Evolutionary conservation across 2,888 invertebrate species (phyloP).

Genomic region (Dasysyrphus albostriatus): DNA sequence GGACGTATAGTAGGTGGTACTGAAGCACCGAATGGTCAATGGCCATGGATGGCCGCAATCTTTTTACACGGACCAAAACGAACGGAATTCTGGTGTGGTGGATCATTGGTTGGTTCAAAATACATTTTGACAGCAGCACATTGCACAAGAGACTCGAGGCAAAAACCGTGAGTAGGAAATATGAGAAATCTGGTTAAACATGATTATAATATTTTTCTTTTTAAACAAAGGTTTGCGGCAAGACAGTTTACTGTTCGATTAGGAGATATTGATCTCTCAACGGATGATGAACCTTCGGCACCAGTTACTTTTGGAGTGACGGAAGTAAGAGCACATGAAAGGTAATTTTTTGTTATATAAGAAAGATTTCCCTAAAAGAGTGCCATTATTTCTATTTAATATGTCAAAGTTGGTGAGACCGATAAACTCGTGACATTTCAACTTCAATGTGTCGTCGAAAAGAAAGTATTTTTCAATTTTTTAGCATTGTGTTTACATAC

Average conservation of each 20-base stretch:
- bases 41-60: slow-evolving; percentile 99
- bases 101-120: slow-evolving; percentile 91
- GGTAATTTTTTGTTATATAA: slow-evolving; percentile 76
- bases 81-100: slow-evolving; percentile 97
- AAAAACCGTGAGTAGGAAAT: slow-evolving; percentile 89
- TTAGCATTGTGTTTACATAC: too few relatives aligned
- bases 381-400: too few relatives aligned
- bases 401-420: too few relatives aligned
- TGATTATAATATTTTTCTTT: neutral
- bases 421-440: too few relatives aligned
- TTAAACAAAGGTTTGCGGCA: slow-evolving; percentile 92
- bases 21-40: slow-evolving; percentile 92
- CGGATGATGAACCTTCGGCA: slow-evolving; percentile 93
- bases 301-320: slow-evolving; percentile 92
- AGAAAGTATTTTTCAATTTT: too few relatives aligned
- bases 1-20: slow-evolving; percentile 96
- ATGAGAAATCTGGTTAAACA: neutral
- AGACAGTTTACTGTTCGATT: slow-evolving; percentile 95
- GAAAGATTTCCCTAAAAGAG: too few relatives aligned
- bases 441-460: too few relatives aligned
- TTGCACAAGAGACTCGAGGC: slow-evolving; percentile 95
- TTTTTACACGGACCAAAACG: slow-evolving; percentile 93
- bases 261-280: slow-evolving; percentile 93
- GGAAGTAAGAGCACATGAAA: slow-evolving; percentile 91
- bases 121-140: slow-evolving; percentile 95